Evolutionary conservation across 1,140 invertebrate genomes (phyloP), one percentile per base, ranked within the genome.

Genomic region (Amphibalanus amphitrite): DNA sequence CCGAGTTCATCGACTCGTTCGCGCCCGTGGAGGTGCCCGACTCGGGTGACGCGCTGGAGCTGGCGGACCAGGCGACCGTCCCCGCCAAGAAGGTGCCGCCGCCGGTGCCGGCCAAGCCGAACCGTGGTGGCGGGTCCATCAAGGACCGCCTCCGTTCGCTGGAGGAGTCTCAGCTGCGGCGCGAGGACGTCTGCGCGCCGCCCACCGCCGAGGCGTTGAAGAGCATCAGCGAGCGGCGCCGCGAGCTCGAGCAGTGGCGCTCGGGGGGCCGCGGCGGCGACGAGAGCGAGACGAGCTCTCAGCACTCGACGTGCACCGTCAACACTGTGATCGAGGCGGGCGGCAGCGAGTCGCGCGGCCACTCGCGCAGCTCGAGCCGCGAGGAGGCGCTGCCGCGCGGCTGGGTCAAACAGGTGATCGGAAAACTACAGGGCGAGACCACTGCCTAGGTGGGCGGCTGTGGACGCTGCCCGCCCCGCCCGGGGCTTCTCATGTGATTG

Each of bases 401-500:
- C 17, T 83, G 82, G 82, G 82, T 83, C 8, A 81, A 79, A 72
- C 81, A 83, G 75, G 80, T 83, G 26, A 80, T 83, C 40, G 81
- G 80, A 4, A 83, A 81, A 76, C 76, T 83, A 23, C 81, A 83
- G 77, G 80, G 78, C 17, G 79, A 77, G n/a, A n/a, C n/a, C n/a
- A n/a, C n/a, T n/a, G n/a, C n/a, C n/a, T n/a, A n/a, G n/a, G n/a
- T n/a, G n/a, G n/a, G n/a, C n/a, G n/a, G n/a, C n/a, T n/a, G n/a
- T n/a, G n/a, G n/a, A n/a, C n/a, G n/a, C n/a, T n/a, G n/a, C n/a
- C n/a, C n/a, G n/a, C n/a, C n/a, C n/a, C n/a, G n/a, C n/a, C n/a
- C n/a, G n/a, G n/a, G n/a, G n/a, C n/a, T n/a, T n/a, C n/a, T n/a
- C n/a, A n/a, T n/a, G n/a, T n/a, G n/a, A n/a, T n/a, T n/a, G n/a